phyloP scores from a whole-genome alignment of 1,140 invertebrate genomes.

The Eufriesea mexicana region DNA sequence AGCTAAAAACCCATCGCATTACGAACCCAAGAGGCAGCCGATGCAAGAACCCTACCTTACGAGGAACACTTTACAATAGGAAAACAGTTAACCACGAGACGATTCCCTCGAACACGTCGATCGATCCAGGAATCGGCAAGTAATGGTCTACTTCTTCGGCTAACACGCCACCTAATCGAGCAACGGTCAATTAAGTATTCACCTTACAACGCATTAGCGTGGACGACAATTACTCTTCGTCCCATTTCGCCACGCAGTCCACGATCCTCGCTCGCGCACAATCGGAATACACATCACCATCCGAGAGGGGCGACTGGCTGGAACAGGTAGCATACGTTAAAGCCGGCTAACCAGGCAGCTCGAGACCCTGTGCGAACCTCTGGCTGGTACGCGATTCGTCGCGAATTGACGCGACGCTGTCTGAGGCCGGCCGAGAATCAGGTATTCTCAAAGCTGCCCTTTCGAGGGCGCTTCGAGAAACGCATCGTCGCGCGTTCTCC shows the following conservation, averaged over 20 bases:
- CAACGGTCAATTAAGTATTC: constrained; percentile 14
- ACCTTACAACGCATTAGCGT: constrained; percentile 8
- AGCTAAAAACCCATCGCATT: too few species aligned
- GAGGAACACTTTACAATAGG: neutral
- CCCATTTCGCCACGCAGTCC: constrained; percentile 5
- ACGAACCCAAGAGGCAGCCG: neutral
- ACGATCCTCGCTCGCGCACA: constrained; percentile 22
- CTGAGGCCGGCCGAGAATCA: constrained; percentile 38
- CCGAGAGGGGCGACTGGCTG: too few species aligned
- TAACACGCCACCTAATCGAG: constrained; percentile 13
- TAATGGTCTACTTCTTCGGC: constrained; percentile 6
- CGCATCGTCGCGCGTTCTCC: constrained; percentile 40
- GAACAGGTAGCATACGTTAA: neutral
- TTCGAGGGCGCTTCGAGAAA: constrained; percentile 38
- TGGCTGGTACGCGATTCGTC: constrained; percentile 7
- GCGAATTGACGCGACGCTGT: constrained; percentile 36
- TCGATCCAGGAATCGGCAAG: neutral
- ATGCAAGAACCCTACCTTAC: neutral
- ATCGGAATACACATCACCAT: constrained; percentile 21
- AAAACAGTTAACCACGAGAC: neutral
- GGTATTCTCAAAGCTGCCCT: constrained; percentile 54
- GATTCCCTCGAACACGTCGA: neutral
- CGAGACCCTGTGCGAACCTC: neutral
- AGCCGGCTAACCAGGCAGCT: neutral
- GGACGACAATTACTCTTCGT: constrained; percentile 29